Evolutionary conservation across 2,113 vertebrate genomes (phyloP).

Genomic region (Rhagologus leucostigma): DNA sequence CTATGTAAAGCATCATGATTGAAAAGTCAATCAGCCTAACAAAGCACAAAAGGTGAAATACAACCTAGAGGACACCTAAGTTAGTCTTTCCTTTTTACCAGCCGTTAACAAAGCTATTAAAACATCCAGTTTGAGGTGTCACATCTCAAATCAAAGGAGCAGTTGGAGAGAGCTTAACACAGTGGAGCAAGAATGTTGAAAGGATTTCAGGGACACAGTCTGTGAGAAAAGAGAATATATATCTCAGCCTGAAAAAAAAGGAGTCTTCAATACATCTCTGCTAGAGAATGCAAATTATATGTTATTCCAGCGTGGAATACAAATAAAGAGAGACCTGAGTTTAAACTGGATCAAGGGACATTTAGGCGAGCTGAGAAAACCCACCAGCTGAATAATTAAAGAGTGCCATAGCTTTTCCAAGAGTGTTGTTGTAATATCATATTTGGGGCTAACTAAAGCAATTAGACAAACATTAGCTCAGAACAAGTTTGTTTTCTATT

Average conservation of each 20-base stretch:
- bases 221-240: background rate
- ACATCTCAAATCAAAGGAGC: background rate
- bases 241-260: background rate
- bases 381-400: background rate
- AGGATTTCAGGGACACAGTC: background rate
- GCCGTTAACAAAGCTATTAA: background rate
- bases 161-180: background rate
- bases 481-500: background rate
- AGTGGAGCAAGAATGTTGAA: background rate
- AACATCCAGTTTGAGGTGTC: background rate
- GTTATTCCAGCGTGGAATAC: background rate
- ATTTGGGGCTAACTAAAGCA: background rate
- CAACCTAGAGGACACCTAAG: background rate
- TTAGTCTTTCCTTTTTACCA: background rate
- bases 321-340: background rate
- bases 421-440: background rate
- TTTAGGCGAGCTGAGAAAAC: background rate
- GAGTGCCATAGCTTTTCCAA: background rate
- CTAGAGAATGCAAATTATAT: background rate
- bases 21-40: background rate
- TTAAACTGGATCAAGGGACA: background rate
- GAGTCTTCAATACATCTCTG: background rate
- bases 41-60: background rate
- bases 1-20: background rate
- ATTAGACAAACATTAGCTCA: background rate